Conservation (phyloP, 2,888 invertebrate genomes). For the Falcaria lacertinaria region DNA sequence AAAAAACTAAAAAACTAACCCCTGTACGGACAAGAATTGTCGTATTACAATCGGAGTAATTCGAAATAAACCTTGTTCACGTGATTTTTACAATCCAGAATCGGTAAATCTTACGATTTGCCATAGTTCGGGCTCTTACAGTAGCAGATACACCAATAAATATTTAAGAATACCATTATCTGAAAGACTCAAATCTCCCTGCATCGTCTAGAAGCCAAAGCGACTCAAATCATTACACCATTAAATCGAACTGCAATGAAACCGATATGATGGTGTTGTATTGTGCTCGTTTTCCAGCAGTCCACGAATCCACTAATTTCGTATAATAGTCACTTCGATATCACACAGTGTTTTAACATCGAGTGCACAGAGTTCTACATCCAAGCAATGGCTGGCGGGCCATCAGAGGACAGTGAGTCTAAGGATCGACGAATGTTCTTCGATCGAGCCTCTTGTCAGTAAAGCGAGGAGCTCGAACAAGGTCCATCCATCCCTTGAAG, state of each 20-base stretch:
- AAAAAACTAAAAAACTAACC: too few species aligned
- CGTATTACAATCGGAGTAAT: too few species aligned
- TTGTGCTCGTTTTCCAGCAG: slow-evolving; percentile 2
- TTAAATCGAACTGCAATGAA: background rate
- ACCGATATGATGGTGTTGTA: slow-evolving; percentile 3
- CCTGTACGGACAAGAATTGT: too few species aligned
- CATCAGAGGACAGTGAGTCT: slow-evolving; percentile 65
- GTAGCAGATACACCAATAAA: too few species aligned
- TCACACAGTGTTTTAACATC: background rate
- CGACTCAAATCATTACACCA: slow-evolving; percentile 5
- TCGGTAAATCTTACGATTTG: too few species aligned
- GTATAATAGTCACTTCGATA: background rate
- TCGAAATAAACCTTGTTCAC: too few species aligned
- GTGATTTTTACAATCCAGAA: too few species aligned
- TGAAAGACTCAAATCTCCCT: background rate
- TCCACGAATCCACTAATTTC: background rate
- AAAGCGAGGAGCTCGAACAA: slow-evolving; percentile 70
- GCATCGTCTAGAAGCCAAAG: slow-evolving; percentile 7
- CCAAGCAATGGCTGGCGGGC: slow-evolving; percentile 68
- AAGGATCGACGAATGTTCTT: slow-evolving; percentile 51
- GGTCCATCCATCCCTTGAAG: slow-evolving; percentile 71
- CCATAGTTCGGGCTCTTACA: too few species aligned
- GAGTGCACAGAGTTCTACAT: slow-evolving; percentile 42
- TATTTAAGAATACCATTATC: too few species aligned
- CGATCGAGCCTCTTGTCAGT: slow-evolving; percentile 64